Conservation (phyloP, 2,113 vertebrate genomes). For the Syngnathus scovelli region DNA sequence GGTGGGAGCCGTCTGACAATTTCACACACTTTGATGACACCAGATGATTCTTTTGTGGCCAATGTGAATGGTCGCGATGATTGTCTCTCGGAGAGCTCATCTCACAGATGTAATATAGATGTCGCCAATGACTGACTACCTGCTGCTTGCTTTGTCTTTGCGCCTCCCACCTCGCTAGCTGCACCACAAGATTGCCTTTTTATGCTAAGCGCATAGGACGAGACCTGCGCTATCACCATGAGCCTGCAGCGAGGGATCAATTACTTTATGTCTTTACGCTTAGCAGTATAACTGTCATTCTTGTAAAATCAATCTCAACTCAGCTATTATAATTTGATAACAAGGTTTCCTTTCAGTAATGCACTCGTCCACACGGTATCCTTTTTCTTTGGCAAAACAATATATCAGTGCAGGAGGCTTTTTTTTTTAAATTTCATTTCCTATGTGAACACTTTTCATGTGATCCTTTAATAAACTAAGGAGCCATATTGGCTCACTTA, state of each 20-base stretch:
- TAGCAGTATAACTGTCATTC: conserved; percentile 27
- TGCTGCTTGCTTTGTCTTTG: conserved; percentile 51
- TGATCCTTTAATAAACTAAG: conserved; percentile 12
- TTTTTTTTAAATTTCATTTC: conserved; percentile 11
- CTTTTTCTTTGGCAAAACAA: conserved; percentile 30
- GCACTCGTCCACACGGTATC: conserved; percentile 12
- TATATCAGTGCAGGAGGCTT: conserved; percentile 22
- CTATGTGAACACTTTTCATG: conserved; percentile 40
- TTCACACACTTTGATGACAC: conserved; percentile 69
- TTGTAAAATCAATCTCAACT: conserved; percentile 39
- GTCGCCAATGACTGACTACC: conserved; percentile 68
- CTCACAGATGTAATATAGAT: conserved; percentile 69
- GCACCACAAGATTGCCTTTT: conserved; percentile 31
- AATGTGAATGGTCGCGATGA: conserved; percentile 60
- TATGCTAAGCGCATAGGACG: conserved; percentile 34
- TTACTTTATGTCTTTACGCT: conserved; percentile 38
- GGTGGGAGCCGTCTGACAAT: conserved; percentile 69
- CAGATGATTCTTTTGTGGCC: conserved; percentile 62
- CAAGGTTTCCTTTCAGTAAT: conserved; percentile 22
- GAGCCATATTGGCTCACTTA: background rate
- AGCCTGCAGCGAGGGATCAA: conserved; percentile 31
- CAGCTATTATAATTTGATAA: conserved; percentile 38
- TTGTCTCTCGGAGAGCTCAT: conserved; percentile 64
- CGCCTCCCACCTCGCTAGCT: conserved; percentile 32
- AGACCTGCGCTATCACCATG: conserved; percentile 8